A percentile compares a stretch with the other conserved stretches of the same genome.
Conservation (phyloP, 2,797 vertebrate species). For the Somateria mollissima region DNA sequence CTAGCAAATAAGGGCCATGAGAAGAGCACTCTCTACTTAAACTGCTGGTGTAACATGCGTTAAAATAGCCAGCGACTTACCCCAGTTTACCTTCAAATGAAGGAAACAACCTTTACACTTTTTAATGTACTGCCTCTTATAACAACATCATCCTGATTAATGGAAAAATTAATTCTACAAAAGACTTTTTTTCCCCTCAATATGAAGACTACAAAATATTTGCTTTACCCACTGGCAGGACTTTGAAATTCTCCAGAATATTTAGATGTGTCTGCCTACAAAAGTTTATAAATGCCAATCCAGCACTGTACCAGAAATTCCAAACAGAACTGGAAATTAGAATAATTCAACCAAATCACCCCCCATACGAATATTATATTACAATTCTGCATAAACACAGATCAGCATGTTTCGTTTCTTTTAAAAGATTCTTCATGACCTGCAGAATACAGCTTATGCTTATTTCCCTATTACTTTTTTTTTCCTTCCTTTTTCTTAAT, state of each 20-base stretch:
- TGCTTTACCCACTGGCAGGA: conserved; percentile 18
- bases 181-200: not conserved
- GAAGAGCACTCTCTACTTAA: conserved; percentile 7
- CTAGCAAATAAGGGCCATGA: not conserved
- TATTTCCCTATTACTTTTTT: conserved; percentile 19
- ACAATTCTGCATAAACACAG: conserved; percentile 56
- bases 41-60: conserved; percentile 46
- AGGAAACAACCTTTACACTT: not conserved
- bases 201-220: conserved; percentile 43
- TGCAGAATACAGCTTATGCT: conserved; percentile 32
- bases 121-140: not conserved
- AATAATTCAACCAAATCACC: conserved; percentile 48
- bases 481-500: conserved; percentile 22
- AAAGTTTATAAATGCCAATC: conserved; percentile 65
- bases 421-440: conserved; percentile 6
- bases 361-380: conserved; percentile 49
- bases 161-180: conserved; percentile 25
- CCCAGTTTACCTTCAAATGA: conserved; percentile 43
- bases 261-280: conserved; percentile 27
- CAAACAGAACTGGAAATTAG: conserved; percentile 58
- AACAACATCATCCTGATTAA: not conserved
- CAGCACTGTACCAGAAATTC: conserved; percentile 64
- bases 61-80: conserved; percentile 24
- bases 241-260: conserved; percentile 48
- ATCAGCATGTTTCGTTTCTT: conserved; percentile 35